Conservation (phyloP, 2,888 invertebrate species). For the Disparrhopalites patrizii region DNA sequence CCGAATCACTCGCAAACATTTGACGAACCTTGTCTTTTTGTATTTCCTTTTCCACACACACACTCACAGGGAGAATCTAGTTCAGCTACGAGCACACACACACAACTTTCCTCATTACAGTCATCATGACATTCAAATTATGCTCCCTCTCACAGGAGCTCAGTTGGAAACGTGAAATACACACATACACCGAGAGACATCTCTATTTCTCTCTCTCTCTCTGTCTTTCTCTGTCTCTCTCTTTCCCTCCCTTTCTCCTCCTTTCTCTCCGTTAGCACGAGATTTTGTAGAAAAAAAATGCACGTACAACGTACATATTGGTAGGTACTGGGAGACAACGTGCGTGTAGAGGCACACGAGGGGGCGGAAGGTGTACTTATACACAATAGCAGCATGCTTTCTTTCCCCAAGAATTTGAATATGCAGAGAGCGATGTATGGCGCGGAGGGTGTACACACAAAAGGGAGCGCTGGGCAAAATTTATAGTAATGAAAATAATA, state of each 20-base stretch:
- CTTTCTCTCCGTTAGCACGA: too few species aligned
- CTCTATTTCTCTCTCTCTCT: not conserved
- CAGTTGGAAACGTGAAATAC: not conserved
- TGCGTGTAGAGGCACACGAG: too few species aligned
- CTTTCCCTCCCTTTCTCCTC: too few species aligned
- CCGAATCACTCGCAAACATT: slow-evolving; percentile 26
- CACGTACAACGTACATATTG: too few species aligned
- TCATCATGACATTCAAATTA: slow-evolving; percentile 23
- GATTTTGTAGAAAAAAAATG: not conserved
- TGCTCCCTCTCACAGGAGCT: slow-evolving; percentile 7
- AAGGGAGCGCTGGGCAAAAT: not conserved
- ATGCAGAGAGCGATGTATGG: not conserved
- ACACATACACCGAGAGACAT: not conserved
- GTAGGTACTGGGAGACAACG: too few species aligned
- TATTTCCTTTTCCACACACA: slow-evolving; percentile 3
- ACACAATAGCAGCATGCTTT: not conserved
- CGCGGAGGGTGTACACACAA: not conserved
- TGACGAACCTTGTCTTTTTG: slow-evolving; percentile 27
- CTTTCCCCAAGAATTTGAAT: slow-evolving; percentile 7
- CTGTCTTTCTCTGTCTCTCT: not conserved
- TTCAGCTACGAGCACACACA: slow-evolving; percentile 4
- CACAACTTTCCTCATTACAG: slow-evolving; percentile 18
- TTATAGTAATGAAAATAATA: slow-evolving; percentile 1
- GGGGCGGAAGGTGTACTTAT: too few species aligned
- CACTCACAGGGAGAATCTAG: not conserved